A percentile compares a stretch with the other conserved stretches of the same genome.
These are phyloP conservation scores for Trachelus iudaicus DNA, from an alignment of 2,888 invertebrate species.

Conservation along the genomic window DNA sequence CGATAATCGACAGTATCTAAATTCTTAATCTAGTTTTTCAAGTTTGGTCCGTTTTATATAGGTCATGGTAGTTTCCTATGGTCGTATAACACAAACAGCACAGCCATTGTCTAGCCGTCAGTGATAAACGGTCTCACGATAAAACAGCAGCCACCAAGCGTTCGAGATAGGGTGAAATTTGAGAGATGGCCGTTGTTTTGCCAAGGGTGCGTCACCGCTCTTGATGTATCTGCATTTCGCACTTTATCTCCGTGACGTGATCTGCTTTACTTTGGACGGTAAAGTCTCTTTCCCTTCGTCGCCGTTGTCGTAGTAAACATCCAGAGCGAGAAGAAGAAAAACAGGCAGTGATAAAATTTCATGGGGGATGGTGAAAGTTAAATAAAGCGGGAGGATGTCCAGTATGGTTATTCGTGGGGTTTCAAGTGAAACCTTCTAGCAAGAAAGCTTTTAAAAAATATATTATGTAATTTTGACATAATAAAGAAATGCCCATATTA, in stretches of 20 bases:
- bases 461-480: neutral
- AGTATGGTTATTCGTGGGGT: neutral
- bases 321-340: neutral
- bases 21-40: neutral
- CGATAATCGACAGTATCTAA: neutral
- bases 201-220: conserved; percentile 13
- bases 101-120: conserved; percentile 52
- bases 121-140: conserved; percentile 58
- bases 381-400: neutral
- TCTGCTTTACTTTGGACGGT: conserved; percentile 9
- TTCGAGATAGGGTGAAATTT: conserved; percentile 33
- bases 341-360: neutral
- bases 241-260: conserved; percentile 14
- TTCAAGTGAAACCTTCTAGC: neutral
- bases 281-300: neutral
- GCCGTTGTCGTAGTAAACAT: neutral
- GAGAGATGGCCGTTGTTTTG: conserved; percentile 47
- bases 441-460: neutral
- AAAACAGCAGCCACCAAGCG: conserved; percentile 46
- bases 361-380: neutral
- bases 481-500: neutral
- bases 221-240: conserved; percentile 16
- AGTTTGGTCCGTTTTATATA: conserved; percentile 20
- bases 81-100: conserved; percentile 44
- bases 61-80: conserved; percentile 44